Percentiles rank a stretch among this genome's conserved stretches.
These are phyloP conservation scores for Anser cygnoides DNA, from an alignment of 2,113 vertebrate species.

Conservation along the genomic window DNA sequence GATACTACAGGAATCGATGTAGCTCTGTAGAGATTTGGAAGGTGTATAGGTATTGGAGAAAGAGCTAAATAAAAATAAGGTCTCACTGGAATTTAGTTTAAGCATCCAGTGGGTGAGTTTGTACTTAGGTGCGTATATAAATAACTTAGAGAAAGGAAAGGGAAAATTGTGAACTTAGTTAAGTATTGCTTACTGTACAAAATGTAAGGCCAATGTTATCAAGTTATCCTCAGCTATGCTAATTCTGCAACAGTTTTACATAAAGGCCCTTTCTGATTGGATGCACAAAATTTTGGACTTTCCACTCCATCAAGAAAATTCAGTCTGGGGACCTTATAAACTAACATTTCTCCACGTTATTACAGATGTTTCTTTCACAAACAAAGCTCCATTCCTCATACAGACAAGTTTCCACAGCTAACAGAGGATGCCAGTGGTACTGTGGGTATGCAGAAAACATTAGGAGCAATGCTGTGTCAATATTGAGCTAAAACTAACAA, in stretches of 20 bases:
- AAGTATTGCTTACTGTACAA: not conserved
- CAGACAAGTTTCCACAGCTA: not conserved
- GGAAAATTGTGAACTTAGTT: not conserved
- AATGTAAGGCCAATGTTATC: not conserved
- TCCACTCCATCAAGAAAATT: not conserved
- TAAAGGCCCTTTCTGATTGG: not conserved
- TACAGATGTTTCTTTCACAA: not conserved
- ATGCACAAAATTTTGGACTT: not conserved
- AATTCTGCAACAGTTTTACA: conserved; percentile 17
- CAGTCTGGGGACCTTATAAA: not conserved
- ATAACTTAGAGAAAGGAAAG: not conserved
- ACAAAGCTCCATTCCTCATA: not conserved
- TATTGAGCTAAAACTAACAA: not conserved
- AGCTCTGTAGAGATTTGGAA: conserved; percentile 27
- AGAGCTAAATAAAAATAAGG: conserved; percentile 52
- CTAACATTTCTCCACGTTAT: not conserved
- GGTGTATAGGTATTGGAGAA: not conserved
- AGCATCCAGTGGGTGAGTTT: conserved; percentile 1
- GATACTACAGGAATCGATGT: conserved; percentile 21
- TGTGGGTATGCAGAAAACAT: not conserved
- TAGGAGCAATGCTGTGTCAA: not conserved
- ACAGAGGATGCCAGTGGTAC: not conserved
- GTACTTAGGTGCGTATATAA: not conserved
- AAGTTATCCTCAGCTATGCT: not conserved
- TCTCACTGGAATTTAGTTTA: not conserved